phyloP scores from a whole-genome alignment of 2,113 vertebrate species.

The Mesoclemmys tuberculata region DNA sequence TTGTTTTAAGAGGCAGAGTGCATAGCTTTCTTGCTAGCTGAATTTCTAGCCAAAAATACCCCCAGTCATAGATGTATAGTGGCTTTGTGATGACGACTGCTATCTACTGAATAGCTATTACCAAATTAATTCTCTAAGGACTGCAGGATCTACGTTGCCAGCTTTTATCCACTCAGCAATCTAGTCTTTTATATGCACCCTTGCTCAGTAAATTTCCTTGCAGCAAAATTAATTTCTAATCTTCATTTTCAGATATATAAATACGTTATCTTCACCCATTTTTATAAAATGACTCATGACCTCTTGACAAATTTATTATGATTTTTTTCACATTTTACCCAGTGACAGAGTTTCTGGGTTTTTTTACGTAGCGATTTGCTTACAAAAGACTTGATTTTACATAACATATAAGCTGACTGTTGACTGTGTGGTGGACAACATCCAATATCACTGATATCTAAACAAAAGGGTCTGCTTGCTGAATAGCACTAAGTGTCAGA shows the following conservation, averaged over 20 bases:
- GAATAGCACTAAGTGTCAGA: rapidly evolving
- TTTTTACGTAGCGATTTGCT: neutral
- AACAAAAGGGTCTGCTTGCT: neutral
- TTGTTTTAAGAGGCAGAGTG: neutral
- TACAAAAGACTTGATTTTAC: neutral
- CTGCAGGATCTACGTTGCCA: neutral
- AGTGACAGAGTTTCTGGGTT: neutral
- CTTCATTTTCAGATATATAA: neutral
- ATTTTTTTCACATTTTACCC: neutral
- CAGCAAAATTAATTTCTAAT: constrained; percentile 29
- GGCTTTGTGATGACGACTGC: neutral
- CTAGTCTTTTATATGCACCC: neutral
- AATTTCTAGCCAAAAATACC: neutral
- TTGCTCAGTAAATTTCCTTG: neutral
- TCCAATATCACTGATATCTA: neutral
- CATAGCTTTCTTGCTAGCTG: neutral
- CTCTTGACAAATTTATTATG: neutral
- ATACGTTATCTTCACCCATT: neutral
- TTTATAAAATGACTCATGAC: neutral
- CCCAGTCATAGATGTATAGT: neutral
- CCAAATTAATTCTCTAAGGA: constrained; percentile 17
- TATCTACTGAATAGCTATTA: constrained; percentile 11
- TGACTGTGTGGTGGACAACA: rapidly evolving
- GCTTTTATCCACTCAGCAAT: neutral
- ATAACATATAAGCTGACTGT: neutral